Evolutionary conservation across 2,797 vertebrate genomes (phyloP).

Genomic region (Chelon auratus): DNA sequence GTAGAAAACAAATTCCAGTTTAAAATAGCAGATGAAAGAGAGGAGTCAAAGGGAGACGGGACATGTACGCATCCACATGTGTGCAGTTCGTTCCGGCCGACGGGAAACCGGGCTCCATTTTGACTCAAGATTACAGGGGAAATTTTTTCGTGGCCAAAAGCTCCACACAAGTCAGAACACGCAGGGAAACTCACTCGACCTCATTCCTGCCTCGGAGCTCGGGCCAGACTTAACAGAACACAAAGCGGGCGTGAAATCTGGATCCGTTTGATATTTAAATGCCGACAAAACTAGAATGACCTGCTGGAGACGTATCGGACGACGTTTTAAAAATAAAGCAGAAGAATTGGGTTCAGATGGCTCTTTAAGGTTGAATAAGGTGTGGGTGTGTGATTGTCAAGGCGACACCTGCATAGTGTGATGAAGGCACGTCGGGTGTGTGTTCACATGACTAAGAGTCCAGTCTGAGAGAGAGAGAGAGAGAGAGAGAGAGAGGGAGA

Average conservation of each 20-base stretch:
- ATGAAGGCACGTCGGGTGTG: slow-evolving; percentile 81
- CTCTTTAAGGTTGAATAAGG: slow-evolving; percentile 10
- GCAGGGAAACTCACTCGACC: slow-evolving; percentile 39
- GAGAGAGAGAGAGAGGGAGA: neutral
- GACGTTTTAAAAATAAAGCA: slow-evolving; percentile 1
- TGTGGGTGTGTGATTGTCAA: slow-evolving; percentile 75
- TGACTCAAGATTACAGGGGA: slow-evolving; percentile 49
- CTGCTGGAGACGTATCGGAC: neutral
- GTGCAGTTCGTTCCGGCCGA: slow-evolving; percentile 45
- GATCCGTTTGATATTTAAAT: slow-evolving; percentile 31
- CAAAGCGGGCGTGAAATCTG: slow-evolving; percentile 1
- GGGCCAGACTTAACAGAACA: slow-evolving; percentile 30
- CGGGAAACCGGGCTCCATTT: slow-evolving; percentile 54
- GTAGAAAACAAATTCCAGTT: slow-evolving; percentile 76
- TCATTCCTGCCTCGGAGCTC: slow-evolving; percentile 52
- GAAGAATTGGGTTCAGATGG: slow-evolving; percentile 28
- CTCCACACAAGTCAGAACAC: slow-evolving; percentile 51
- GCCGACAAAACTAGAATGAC: slow-evolving; percentile 12
- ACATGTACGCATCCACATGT: slow-evolving; percentile 32
- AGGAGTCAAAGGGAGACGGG: slow-evolving; percentile 27
- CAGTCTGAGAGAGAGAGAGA: slow-evolving; percentile 17
- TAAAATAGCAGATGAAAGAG: slow-evolving; percentile 28
- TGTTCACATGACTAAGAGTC: slow-evolving; percentile 48
- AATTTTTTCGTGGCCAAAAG: slow-evolving; percentile 31
- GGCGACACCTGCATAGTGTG: slow-evolving; percentile 75